phyloP scores from a whole-genome alignment of 2,797 vertebrate genomes.

The Brachyrhaphis roseni region DNA sequence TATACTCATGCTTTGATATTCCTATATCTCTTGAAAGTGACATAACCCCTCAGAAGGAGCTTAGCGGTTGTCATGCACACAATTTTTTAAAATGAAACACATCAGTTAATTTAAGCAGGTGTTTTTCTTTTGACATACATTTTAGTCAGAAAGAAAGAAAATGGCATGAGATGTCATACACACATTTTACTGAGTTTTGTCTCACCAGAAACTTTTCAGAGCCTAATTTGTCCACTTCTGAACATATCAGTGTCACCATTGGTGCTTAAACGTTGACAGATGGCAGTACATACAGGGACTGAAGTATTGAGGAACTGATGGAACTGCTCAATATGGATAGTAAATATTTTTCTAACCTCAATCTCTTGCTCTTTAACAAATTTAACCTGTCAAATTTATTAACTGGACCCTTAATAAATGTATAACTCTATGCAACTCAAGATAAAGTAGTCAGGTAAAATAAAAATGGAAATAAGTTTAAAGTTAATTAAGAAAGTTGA shows the following conservation, averaged over 20 bases:
- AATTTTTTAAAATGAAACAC: slow-evolving; percentile 31
- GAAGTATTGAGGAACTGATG: background rate
- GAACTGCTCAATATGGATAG: background rate
- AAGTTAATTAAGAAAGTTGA: background rate
- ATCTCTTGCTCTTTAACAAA: background rate
- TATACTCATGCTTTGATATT: background rate
- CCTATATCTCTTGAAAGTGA: slow-evolving; percentile 7
- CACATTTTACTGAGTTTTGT: background rate
- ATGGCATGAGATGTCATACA: slow-evolving; percentile 2
- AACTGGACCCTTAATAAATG: background rate
- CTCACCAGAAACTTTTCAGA: background rate
- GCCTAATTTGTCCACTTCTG: background rate
- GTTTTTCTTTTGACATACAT: slow-evolving; percentile 24
- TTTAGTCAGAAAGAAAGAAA: slow-evolving; percentile 9
- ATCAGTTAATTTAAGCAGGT: slow-evolving; percentile 22
- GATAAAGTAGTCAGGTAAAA: background rate
- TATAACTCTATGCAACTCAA: background rate
- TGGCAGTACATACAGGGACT: background rate
- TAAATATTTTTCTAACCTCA: background rate
- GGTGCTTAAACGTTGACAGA: too few relatives aligned
- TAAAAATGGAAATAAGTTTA: background rate
- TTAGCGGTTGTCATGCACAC: slow-evolving; percentile 30
- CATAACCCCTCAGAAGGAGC: slow-evolving; percentile 17
- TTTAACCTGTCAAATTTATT: background rate
- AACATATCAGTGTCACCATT: background rate